Conservation (phyloP, 2,113 vertebrate genomes). For the Cervus canadensis region DNA sequence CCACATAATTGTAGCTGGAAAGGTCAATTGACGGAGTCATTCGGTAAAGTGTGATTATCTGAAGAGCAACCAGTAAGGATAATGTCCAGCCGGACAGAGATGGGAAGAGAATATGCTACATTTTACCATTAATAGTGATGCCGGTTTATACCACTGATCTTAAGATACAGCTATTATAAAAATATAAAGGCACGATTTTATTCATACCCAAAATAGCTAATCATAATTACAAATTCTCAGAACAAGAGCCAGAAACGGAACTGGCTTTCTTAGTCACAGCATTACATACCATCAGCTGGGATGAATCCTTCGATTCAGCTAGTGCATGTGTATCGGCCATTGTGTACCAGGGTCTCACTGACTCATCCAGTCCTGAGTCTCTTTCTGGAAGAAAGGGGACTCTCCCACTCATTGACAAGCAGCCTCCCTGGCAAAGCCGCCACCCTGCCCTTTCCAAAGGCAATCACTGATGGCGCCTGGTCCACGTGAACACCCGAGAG, state of each 20-base stretch:
- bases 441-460: not conserved
- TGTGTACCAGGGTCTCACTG: accelerated
- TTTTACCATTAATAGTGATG: not conserved
- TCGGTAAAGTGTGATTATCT: not conserved
- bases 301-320: accelerated
- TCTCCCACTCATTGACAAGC: not conserved
- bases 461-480: no score
- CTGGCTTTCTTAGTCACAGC: not conserved
- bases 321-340: accelerated
- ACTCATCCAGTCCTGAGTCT: not conserved
- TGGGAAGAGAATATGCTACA: not conserved
- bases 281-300: not conserved
- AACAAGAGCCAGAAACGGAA: not conserved
- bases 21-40: not conserved
- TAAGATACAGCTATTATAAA: not conserved
- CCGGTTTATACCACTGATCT: not conserved
- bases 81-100: not conserved
- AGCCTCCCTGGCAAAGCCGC: not conserved
- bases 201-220: not conserved
- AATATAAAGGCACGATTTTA: not conserved
- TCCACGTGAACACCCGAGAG: accelerated
- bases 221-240: not conserved
- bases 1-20: not conserved
- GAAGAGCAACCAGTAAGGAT: not conserved
- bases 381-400: not conserved